These are phyloP conservation scores for Rapana venosa DNA, from an alignment of 2,888 invertebrate species.

Conservation along the genomic window DNA sequence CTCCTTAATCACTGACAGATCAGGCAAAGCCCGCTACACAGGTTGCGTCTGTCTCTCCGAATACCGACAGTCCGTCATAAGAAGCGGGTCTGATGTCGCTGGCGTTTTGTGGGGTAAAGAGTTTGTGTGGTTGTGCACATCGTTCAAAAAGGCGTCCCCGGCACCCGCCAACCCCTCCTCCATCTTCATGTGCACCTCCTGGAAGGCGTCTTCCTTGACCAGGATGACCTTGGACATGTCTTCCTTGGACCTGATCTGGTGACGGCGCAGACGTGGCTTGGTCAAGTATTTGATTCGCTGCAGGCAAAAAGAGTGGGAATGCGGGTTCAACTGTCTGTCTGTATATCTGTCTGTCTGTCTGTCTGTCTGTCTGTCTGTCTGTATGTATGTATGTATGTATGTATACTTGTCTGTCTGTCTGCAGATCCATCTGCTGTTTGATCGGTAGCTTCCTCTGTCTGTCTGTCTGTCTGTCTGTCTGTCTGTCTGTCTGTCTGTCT, in stretches of 20 bases:
- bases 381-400: too few species aligned
- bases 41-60: too few species aligned
- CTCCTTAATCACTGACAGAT: too few species aligned
- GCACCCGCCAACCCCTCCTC: background rate
- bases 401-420: too few species aligned
- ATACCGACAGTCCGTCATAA: background rate
- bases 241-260: slow-evolving; percentile 66
- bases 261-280: slow-evolving; percentile 60
- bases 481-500: too few species aligned
- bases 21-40: too few species aligned
- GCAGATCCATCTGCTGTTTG: too few species aligned
- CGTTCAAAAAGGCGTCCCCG: background rate
- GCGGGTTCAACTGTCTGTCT: too few species aligned
- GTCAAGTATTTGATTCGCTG: slow-evolving; percentile 60
- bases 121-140: background rate
- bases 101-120: background rate
- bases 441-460: too few species aligned
- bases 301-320: slow-evolving; percentile 6
- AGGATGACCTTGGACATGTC: slow-evolving; percentile 60
- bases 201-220: slow-evolving; percentile 41
- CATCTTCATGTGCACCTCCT: background rate
- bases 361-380: too few species aligned
- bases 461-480: too few species aligned
- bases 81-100: background rate
- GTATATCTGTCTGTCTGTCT: too few species aligned